These are phyloP conservation scores for Telenomus remus DNA, from an alignment of 1,140 invertebrate genomes.

Conservation along the genomic window DNA sequence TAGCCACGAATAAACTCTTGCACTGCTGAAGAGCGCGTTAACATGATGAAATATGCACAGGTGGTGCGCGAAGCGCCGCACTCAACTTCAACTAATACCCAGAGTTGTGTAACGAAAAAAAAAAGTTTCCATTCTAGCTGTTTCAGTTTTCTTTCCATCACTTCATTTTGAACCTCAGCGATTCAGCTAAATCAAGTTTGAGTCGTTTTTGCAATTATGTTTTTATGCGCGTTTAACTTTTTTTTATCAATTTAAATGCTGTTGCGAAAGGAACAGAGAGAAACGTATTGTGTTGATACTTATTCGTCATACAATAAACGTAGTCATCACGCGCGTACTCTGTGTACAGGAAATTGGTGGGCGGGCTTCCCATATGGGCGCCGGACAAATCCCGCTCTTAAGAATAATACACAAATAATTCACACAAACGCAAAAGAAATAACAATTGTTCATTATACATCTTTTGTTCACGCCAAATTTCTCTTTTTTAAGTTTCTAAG, in stretches of 20 bases:
- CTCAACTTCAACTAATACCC: background rate
- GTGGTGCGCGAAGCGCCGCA: conserved; percentile 25
- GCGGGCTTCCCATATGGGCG: conserved; percentile 56
- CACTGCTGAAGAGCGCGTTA: conserved; percentile 46
- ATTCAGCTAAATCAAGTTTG: background rate
- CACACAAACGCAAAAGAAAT: conserved; percentile 13
- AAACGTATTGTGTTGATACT: conserved; percentile 53
- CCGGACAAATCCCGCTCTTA: conserved; percentile 38
- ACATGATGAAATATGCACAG: conserved; percentile 59
- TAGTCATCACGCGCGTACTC: conserved; percentile 51
- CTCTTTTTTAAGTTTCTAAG: no score
- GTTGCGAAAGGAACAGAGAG: conserved; percentile 8
- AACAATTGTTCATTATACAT: conserved; percentile 13
- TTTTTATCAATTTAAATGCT: conserved; percentile 28
- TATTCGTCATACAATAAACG: conserved; percentile 49
- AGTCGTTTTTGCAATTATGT: background rate
- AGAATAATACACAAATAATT: conserved; percentile 41
- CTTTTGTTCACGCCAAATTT: no score
- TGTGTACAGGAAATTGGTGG: conserved; percentile 58
- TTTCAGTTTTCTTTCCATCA: no score
- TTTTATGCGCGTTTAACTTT: conserved; percentile 22
- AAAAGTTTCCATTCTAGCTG: no score
- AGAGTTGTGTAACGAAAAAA: no score
- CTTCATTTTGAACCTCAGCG: no score
- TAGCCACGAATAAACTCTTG: conserved; percentile 70